Evolutionary conservation across 2,888 invertebrate species (phyloP).

Genomic region (Dione vanillae): DNA sequence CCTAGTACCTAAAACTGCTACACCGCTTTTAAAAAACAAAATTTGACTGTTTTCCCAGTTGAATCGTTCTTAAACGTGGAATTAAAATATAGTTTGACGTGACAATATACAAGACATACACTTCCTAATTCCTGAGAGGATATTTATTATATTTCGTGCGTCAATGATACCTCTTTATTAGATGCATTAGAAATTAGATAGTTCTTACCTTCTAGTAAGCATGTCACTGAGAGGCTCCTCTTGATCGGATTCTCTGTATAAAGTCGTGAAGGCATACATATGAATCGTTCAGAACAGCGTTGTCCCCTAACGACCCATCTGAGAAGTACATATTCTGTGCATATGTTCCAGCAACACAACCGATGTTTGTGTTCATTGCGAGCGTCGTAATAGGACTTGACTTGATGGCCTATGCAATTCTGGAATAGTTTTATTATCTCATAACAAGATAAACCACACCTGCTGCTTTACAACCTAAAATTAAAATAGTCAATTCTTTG

Average conservation of each 20-base stretch:
- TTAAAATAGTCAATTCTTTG: too few species aligned
- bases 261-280: neutral
- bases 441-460: too few species aligned
- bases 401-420: conserved; percentile 4
- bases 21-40: too few species aligned
- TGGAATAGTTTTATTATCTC: neutral
- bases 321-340: conserved; percentile 3
- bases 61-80: too few species aligned
- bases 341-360: neutral
- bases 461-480: too few species aligned
- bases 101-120: too few species aligned
- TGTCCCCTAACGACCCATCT: neutral
- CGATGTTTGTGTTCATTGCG: neutral
- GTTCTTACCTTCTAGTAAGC: neutral
- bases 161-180: too few species aligned
- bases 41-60: too few species aligned
- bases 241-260: neutral
- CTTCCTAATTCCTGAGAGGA: too few species aligned
- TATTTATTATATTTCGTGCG: too few species aligned
- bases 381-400: neutral
- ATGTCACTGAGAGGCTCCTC: neutral
- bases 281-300: neutral
- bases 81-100: too few species aligned
- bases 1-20: too few species aligned
- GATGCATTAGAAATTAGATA: neutral